Conservation (phyloP, 2,113 vertebrate species). For the Archocentrus centrarchus region DNA sequence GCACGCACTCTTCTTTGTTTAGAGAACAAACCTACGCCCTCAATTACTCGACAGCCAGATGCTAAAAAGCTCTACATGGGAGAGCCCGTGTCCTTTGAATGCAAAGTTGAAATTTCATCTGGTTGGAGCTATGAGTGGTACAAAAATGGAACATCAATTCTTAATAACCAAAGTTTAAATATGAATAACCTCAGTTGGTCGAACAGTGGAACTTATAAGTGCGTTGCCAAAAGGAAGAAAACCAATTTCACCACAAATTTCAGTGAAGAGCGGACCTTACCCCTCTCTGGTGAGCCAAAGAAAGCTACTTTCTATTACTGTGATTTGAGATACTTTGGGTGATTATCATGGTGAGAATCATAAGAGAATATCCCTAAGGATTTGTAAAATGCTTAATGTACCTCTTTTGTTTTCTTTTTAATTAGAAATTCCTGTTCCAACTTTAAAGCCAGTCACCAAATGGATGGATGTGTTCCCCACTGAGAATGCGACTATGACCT, state of each 20-base stretch:
- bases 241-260: neutral
- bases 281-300: constrained; percentile 35
- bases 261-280: neutral
- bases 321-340: neutral
- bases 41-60: constrained; percentile 22
- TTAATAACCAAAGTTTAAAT: accelerated
- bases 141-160: neutral
- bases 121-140: constrained; percentile 52
- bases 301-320: neutral
- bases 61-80: constrained; percentile 26
- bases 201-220: neutral
- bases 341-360: neutral
- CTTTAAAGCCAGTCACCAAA: neutral
- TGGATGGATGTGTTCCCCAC: constrained; percentile 64
- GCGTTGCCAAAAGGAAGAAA: constrained; percentile 29
- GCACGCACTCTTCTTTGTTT: neutral
- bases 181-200: accelerated
- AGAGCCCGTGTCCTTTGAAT: constrained; percentile 35
- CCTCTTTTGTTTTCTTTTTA: neutral
- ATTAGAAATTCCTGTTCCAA: constrained; percentile 60
- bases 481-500: constrained; percentile 43
- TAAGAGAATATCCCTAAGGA: neutral
- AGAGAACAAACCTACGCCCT: constrained; percentile 27
- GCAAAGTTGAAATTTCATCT: neutral
- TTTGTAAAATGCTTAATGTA: neutral